Conservation (phyloP, 2,888 invertebrate genomes). For the Xestobium rufovillosum region DNA sequence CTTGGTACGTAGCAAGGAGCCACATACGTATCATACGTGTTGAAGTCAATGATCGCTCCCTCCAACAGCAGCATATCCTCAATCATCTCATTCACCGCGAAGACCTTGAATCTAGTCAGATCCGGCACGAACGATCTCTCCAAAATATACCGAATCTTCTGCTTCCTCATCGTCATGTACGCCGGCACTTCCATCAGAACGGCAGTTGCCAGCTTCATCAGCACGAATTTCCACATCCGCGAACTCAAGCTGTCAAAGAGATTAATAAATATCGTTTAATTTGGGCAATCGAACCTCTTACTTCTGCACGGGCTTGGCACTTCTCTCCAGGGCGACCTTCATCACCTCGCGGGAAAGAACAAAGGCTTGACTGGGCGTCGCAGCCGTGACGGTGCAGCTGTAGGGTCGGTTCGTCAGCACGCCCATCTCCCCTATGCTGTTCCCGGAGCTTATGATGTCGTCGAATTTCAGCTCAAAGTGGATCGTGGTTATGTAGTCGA, state of each 20-base stretch:
- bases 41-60: constrained; percentile 48
- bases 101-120: constrained; percentile 46
- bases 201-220: constrained; percentile 49
- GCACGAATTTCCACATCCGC: constrained; percentile 54
- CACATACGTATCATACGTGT: constrained; percentile 47
- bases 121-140: constrained; percentile 52
- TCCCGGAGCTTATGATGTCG: constrained; percentile 54
- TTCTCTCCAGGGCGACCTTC: constrained; percentile 43
- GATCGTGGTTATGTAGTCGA: constrained; percentile 47
- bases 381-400: constrained; percentile 51
- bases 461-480: constrained; percentile 45
- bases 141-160: constrained; percentile 49
- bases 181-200: constrained; percentile 48
- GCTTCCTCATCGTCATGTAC: constrained; percentile 49
- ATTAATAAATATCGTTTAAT: no score
- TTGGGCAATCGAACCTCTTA: no score
- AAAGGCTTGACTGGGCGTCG: constrained; percentile 51
- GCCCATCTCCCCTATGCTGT: constrained; percentile 54
- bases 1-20: constrained; percentile 53
- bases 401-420: constrained; percentile 51
- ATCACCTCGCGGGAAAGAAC: constrained; percentile 41
- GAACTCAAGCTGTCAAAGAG: constrained; percentile 45
- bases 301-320: constrained; percentile 12
- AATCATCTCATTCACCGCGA: constrained; percentile 49
- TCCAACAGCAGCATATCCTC: constrained; percentile 52